Evolutionary conservation across 1,140 invertebrate genomes (phyloP).

Genomic region (Scaptomyza hsui): DNA sequence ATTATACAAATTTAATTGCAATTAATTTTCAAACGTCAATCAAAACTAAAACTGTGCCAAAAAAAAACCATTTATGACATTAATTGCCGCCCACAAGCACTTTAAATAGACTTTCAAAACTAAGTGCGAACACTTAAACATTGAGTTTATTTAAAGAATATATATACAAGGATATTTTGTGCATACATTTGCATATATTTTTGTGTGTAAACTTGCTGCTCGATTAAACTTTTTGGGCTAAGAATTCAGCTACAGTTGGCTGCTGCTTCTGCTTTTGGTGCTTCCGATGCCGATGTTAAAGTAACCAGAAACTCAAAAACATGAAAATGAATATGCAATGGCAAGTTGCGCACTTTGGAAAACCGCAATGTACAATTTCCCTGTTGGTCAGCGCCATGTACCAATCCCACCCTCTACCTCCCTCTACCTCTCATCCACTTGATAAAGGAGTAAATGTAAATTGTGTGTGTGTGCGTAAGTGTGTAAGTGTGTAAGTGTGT

Average conservation of each 20-base stretch:
- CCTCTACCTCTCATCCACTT: neutral
- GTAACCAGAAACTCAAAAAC: conserved; percentile 41
- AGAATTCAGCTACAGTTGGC: conserved; percentile 30
- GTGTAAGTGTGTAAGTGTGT: conserved; percentile 24
- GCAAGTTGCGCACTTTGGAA: conserved; percentile 50
- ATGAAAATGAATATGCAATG: conserved; percentile 77
- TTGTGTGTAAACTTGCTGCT: conserved; percentile 50
- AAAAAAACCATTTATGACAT: neutral
- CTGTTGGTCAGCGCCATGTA: conserved; percentile 42
- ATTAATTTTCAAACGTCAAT: neutral
- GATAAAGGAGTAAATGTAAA: conserved; percentile 16
- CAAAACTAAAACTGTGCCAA: neutral
- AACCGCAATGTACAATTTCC: conserved; percentile 73
- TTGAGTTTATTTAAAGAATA: neutral
- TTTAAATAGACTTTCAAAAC: neutral
- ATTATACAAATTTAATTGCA: neutral
- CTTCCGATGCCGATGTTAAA: neutral
- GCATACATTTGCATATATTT: conserved; percentile 59
- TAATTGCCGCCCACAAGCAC: neutral
- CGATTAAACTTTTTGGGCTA: conserved; percentile 43
- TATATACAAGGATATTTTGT: conserved; percentile 15
- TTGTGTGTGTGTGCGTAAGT: conserved; percentile 15
- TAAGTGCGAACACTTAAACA: neutral
- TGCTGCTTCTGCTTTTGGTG: conserved; percentile 12
- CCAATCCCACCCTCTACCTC: neutral